Percentiles rank a stretch among this genome's conserved stretches.
phyloP scores from a whole-genome alignment of 2,888 invertebrate genomes.

The Villa cingulata region DNA sequence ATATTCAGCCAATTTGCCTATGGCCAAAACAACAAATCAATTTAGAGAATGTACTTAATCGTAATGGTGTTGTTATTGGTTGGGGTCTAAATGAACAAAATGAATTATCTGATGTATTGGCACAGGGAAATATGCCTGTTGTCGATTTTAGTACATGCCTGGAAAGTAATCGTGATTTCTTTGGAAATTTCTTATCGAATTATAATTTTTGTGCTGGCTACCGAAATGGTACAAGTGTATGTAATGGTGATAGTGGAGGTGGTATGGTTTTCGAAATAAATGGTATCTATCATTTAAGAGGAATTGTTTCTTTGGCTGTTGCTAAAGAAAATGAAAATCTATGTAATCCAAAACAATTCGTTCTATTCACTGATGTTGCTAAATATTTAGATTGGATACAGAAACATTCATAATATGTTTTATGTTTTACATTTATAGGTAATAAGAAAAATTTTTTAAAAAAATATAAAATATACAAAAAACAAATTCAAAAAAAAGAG shows the following conservation, averaged over 20 bases:
- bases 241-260: slow-evolving; percentile 42
- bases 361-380: slow-evolving; percentile 37
- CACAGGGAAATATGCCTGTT: slow-evolving; percentile 25
- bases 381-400: slow-evolving; percentile 27
- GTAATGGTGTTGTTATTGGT: slow-evolving; percentile 23
- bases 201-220: slow-evolving; percentile 15
- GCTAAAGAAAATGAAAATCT: slow-evolving; percentile 20
- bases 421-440: too few species aligned
- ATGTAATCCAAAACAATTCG: slow-evolving; percentile 37
- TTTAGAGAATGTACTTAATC: slow-evolving; percentile 9
- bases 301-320: slow-evolving; percentile 14
- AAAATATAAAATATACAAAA: too few species aligned
- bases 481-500: too few species aligned
- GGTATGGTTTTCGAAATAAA: slow-evolving; percentile 30
- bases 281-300: slow-evolving; percentile 10
- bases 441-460: too few species aligned
- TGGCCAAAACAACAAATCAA: slow-evolving; percentile 22
- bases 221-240: slow-evolving; percentile 33
- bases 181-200: slow-evolving; percentile 8
- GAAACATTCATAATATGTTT: too few species aligned
- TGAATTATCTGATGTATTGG: slow-evolving; percentile 20
- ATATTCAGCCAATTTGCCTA: slow-evolving; percentile 33
- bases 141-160: slow-evolving; percentile 26
- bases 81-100: slow-evolving; percentile 33
- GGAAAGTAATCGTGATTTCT: slow-evolving; percentile 12